Percentiles rank a stretch among this genome's conserved stretches.
phyloP scores from a whole-genome alignment of 2,113 vertebrate genomes.

The Corythoichthys intestinalis region DNA sequence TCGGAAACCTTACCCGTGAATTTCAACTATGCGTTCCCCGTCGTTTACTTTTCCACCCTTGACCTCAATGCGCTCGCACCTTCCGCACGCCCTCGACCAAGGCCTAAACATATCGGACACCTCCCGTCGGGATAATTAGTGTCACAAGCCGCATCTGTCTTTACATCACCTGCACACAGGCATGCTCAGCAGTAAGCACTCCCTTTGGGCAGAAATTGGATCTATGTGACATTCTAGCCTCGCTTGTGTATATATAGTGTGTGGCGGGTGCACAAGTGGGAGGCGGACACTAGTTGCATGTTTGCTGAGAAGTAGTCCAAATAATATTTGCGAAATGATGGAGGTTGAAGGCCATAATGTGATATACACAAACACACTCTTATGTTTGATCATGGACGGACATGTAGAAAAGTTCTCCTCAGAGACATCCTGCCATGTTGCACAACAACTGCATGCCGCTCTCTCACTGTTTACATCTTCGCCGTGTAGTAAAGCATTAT shows the following conservation, averaged over 20 bases:
- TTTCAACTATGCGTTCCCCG: conserved; percentile 60
- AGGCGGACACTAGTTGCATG: conserved; percentile 14
- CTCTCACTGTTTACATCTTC: no score
- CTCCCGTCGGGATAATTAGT: conserved; percentile 12
- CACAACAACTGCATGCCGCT: no score
- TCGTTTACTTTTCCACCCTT: conserved; percentile 30
- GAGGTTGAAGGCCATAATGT: no score
- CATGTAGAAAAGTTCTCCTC: no score
- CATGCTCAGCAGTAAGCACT: conserved; percentile 14
- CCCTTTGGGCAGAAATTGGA: conserved; percentile 45
- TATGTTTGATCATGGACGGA: no score
- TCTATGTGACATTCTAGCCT: conserved; percentile 54
- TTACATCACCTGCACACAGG: conserved; percentile 7
- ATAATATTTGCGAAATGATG: conserved; percentile 11
- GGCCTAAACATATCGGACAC: conserved; percentile 14
- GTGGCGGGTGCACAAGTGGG: conserved; percentile 20
- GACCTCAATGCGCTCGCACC: conserved; percentile 28
- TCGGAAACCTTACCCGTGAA: conserved; percentile 72
- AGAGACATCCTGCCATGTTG: no score
- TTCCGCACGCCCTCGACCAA: conserved; percentile 13
- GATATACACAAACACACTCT: no score
- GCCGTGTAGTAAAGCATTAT: no score
- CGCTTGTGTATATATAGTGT: conserved; percentile 63
- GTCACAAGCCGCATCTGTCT: conserved; percentile 2
- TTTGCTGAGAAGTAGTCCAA: conserved; percentile 31